Percentiles rank a stretch among this genome's conserved stretches.
Conservation (phyloP, 2,113 vertebrate genomes). For the Eulemur rufifrons region DNA sequence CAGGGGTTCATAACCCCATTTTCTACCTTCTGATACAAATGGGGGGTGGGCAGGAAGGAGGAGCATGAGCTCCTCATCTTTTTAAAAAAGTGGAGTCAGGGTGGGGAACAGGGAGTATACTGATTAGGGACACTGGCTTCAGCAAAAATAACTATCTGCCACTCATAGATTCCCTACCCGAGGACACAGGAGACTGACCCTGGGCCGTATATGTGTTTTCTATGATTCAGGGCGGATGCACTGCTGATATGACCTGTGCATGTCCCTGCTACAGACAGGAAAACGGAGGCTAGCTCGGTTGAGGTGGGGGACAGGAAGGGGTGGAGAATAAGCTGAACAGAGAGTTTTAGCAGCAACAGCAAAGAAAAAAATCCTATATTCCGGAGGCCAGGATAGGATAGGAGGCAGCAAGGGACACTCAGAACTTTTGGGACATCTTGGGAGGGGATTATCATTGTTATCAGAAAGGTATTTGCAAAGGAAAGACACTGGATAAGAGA, state of each 20-base stretch:
- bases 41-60: background rate
- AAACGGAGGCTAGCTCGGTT: background rate
- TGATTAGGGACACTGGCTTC: background rate
- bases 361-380: background rate
- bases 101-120: background rate
- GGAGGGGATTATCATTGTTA: background rate
- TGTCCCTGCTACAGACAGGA: background rate
- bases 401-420: background rate
- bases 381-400: background rate
- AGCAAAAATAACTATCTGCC: constrained; percentile 9
- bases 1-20: background rate
- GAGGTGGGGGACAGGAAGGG: background rate
- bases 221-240: background rate
- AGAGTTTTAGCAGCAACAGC: background rate
- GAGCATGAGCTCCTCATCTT: background rate
- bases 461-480: background rate
- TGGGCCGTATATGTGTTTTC: background rate
- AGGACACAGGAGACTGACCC: background rate
- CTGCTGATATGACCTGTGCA: background rate
- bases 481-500: background rate
- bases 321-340: background rate
- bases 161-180: background rate
- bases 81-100: background rate
- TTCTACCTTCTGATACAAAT: background rate
- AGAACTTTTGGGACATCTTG: background rate